Conservation (phyloP, 2,888 invertebrate genomes). For the Ophion ventricosus region DNA sequence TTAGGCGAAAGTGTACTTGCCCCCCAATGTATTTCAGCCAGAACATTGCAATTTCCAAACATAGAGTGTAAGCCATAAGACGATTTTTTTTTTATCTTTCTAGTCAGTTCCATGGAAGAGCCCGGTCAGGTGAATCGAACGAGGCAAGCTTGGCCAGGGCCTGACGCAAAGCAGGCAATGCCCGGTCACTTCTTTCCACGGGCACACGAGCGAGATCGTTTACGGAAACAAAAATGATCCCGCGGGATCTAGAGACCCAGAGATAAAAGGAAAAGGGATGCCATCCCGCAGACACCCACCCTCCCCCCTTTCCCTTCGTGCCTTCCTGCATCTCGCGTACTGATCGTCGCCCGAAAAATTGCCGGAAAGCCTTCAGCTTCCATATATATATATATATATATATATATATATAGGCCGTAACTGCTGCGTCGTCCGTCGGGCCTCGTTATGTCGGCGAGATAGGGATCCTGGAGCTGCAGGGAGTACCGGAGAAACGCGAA, state of each 20-base stretch:
- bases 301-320: not conserved
- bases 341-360: conserved; percentile 21
- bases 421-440: not conserved
- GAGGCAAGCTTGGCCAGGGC: no score
- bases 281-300: no score
- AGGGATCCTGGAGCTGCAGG: conserved; percentile 5
- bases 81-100: no score
- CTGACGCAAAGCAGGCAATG: no score
- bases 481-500: conserved; percentile 25
- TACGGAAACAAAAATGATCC: conserved; percentile 10
- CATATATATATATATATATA: not conserved
- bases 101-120: no score
- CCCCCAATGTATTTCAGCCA: no score
- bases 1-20: no score
- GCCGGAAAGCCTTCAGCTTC: not conserved
- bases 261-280: not conserved
- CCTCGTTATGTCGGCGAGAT: conserved; percentile 13
- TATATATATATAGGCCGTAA: not conserved
- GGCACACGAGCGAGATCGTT: not conserved
- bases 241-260: not conserved
- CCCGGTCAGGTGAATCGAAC: no score
- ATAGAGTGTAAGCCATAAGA: no score
- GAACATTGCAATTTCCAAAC: no score
- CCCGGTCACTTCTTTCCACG: no score
- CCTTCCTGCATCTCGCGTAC: not conserved